Conservation (phyloP, 2,797 vertebrate species). For the Aphelocoma californica region DNA sequence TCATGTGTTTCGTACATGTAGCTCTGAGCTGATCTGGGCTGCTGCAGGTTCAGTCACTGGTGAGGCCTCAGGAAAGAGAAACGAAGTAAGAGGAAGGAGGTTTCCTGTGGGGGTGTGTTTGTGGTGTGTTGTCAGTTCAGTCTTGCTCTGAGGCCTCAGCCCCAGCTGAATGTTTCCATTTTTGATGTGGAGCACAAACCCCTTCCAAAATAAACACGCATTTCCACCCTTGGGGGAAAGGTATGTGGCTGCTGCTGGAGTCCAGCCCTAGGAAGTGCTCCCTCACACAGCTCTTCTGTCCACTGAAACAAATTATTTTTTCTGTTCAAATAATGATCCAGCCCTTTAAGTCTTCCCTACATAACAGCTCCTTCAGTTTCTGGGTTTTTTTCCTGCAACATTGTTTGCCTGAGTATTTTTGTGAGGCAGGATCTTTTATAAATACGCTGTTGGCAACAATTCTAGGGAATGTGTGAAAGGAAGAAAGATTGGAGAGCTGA, state of each 20-base stretch:
- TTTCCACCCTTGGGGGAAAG: constrained; percentile 31
- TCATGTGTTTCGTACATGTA: fast-evolving
- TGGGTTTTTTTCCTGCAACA: neutral
- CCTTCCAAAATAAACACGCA: constrained; percentile 29
- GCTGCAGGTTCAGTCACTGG: neutral
- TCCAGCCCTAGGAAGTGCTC: neutral
- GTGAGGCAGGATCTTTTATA: neutral
- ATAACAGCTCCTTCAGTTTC: neutral
- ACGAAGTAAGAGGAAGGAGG: constrained; percentile 1
- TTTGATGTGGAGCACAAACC: constrained; percentile 20
- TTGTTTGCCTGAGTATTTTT: constrained; percentile 4
- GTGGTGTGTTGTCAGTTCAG: constrained; percentile 20
- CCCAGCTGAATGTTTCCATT: constrained; percentile 29
- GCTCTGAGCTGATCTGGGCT: neutral
- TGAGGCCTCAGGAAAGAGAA: constrained; percentile 61
- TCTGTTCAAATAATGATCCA: neutral
- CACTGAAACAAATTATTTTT: neutral
- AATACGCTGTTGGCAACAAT: constrained; percentile 1
- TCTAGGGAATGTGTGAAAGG: constrained; percentile 12
- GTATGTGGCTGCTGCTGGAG: neutral
- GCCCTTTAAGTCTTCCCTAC: neutral
- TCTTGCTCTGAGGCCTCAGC: constrained; percentile 7
- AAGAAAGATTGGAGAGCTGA: constrained; percentile 25
- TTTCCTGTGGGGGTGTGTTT: constrained; percentile 55
- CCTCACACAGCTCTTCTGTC: neutral